These are phyloP conservation scores for Rhinogobio ventralis DNA, from an alignment of 2,797 vertebrate genomes.

Conservation along the genomic window DNA sequence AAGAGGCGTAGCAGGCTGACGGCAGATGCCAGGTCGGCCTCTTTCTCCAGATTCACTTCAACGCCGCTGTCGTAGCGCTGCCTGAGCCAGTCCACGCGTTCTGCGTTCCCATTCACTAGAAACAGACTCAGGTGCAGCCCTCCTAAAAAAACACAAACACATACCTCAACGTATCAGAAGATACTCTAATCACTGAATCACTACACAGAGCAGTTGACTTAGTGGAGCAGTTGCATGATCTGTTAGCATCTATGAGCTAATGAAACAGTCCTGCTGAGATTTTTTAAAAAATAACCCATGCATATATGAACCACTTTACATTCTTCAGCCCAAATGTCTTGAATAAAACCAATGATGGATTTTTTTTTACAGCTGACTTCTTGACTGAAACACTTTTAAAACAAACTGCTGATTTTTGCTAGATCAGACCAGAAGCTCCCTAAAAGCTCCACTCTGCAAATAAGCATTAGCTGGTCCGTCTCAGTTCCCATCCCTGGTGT, in stretches of 20 bases:
- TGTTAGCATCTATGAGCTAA: background rate
- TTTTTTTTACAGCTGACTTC: background rate
- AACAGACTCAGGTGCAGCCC: conserved; percentile 96
- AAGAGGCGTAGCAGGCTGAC: conserved; percentile 97
- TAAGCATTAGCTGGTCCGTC: conserved; percentile 12
- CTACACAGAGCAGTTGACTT: background rate
- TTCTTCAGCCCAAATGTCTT: background rate
- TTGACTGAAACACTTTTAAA: background rate
- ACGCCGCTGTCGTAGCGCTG: conserved; percentile 94
- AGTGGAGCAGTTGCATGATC: background rate
- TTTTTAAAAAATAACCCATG: background rate
- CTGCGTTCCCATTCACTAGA: conserved; percentile 96
- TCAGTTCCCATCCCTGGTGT: conserved; percentile 19
- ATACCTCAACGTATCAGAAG: conserved; percentile 3
- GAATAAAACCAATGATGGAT: conserved; percentile 4
- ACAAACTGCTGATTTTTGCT: background rate
- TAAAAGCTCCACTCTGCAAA: conserved; percentile 8
- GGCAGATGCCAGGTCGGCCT: conserved; percentile 94
- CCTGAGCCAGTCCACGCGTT: conserved; percentile 96
- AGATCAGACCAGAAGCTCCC: conserved; percentile 13
- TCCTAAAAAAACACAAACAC: conserved; percentile 72
- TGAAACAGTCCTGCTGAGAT: background rate
- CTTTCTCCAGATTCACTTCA: conserved; percentile 95
- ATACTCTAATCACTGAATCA: background rate
- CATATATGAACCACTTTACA: conserved; percentile 14